These are phyloP conservation scores for Rhinatrema bivittatum DNA, from an alignment of 2,797 vertebrate species.

Conservation along the genomic window DNA sequence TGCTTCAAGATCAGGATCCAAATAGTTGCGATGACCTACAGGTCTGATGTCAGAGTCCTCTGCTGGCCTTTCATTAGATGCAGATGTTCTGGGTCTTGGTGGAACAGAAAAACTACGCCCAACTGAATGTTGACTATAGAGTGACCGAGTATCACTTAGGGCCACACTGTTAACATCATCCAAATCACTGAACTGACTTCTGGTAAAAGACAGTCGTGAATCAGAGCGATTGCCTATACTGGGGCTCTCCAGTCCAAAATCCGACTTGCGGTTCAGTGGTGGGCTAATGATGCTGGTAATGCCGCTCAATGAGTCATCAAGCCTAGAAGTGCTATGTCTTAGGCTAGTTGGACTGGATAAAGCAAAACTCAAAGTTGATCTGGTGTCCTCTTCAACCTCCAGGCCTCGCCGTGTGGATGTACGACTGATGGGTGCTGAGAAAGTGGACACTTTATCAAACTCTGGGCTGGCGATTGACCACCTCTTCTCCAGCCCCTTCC, in stretches of 20 bases:
- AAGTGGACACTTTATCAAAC: conserved; percentile 61
- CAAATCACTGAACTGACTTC: conserved; percentile 69
- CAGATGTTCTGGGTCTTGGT: conserved; percentile 51
- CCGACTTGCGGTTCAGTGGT: conserved; percentile 43
- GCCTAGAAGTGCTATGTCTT: conserved; percentile 48
- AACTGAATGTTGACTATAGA: conserved; percentile 62
- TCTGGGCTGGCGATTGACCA: conserved; percentile 67
- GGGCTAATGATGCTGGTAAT: conserved; percentile 43
- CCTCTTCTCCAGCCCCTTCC: conserved; percentile 70
- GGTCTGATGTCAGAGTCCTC: conserved; percentile 50
- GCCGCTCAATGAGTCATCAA: conserved; percentile 42
- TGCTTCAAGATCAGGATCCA: conserved; percentile 88
- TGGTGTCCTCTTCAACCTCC: conserved; percentile 55
- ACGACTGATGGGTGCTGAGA: conserved; percentile 60
- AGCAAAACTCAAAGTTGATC: conserved; percentile 60
- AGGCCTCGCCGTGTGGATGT: conserved; percentile 52
- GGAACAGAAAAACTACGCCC: conserved; percentile 86
- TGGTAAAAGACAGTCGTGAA: conserved; percentile 65
- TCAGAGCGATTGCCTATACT: conserved; percentile 53
- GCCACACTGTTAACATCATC: conserved; percentile 66
- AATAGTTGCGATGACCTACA: conserved; percentile 70
- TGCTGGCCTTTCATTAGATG: conserved; percentile 26
- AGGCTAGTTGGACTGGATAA: conserved; percentile 48
- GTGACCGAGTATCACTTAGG: conserved; percentile 56
- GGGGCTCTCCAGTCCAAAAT: conserved; percentile 52